phyloP scores from a whole-genome alignment of 30 jellyfish, hydroid and myxozoan species.

The Calvadosia cruxmelitensis region DNA sequence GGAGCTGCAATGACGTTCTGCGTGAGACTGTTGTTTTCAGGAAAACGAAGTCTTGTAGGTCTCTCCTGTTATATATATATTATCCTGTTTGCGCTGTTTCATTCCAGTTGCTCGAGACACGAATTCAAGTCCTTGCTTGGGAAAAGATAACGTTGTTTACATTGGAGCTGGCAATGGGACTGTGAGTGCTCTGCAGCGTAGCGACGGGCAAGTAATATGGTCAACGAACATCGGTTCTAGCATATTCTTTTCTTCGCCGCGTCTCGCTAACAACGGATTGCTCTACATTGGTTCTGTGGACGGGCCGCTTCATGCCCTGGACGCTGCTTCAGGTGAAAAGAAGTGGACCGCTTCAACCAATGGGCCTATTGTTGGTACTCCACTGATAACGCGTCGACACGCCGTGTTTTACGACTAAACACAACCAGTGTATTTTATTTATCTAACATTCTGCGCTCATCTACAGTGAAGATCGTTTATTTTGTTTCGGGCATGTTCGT shows the following conservation, averaged over 20 bases:
- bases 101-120: slow-evolving; percentile 29
- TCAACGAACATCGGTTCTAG: slow-evolving; percentile 41
- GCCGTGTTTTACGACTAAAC: too few relatives aligned
- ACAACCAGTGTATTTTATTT: too few relatives aligned
- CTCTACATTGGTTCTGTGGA: slow-evolving; percentile 69
- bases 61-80: too few relatives aligned
- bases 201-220: slow-evolving; percentile 47
- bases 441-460: too few relatives aligned
- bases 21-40: too few relatives aligned
- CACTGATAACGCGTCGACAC: slow-evolving; percentile 36
- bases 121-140: slow-evolving; percentile 59
- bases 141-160: slow-evolving; percentile 47
- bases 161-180: slow-evolving; percentile 79
- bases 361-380: slow-evolving; percentile 85
- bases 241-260: slow-evolving; percentile 71
- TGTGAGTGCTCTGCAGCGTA: slow-evolving; percentile 20
- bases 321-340: slow-evolving; percentile 33
- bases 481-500: too few relatives aligned
- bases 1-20: too few relatives aligned
- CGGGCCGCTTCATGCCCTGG: slow-evolving; percentile 58
- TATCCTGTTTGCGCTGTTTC: background rate
- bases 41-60: too few relatives aligned
- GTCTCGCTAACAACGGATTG: slow-evolving; percentile 53
- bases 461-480: too few relatives aligned
- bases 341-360: slow-evolving; percentile 52